Evolutionary conservation across 2,888 invertebrate species (phyloP).

Genomic region (Catocala sponsa): DNA sequence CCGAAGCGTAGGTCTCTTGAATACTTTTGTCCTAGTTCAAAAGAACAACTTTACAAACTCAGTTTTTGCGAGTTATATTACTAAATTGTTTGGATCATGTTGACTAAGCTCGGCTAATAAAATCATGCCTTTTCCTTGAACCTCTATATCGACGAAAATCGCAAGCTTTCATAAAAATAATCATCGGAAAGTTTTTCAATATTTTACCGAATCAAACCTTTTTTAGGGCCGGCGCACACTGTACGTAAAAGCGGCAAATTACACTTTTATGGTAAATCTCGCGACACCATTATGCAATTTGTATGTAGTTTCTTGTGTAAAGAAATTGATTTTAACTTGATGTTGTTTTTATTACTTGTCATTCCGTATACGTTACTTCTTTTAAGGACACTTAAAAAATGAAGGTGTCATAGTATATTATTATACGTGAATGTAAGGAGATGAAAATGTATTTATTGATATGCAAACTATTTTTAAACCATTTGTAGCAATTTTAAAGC

Average conservation of each 20-base stretch:
- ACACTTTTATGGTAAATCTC: slow-evolving; percentile 1
- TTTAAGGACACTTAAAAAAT: too few species aligned
- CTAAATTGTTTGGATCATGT: slow-evolving; percentile 35
- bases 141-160: slow-evolving; percentile 10
- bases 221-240: slow-evolving; percentile 2
- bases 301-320: neutral
- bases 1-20: neutral
- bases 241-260: neutral
- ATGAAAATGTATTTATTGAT: too few species aligned
- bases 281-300: neutral
- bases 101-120: slow-evolving; percentile 34
- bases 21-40: slow-evolving; percentile 2
- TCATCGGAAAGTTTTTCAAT: slow-evolving; percentile 43
- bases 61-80: slow-evolving; percentile 19
- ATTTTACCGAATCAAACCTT: slow-evolving; percentile 32
- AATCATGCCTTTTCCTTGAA: slow-evolving; percentile 14
- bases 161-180: slow-evolving; percentile 26
- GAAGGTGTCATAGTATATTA: too few species aligned
- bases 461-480: too few species aligned
- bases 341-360: neutral
- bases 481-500: too few species aligned
- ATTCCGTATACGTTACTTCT: too few species aligned
- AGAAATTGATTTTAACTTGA: neutral
- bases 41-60: slow-evolving; percentile 14
- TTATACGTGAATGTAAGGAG: too few species aligned